phyloP scores from a whole-genome alignment of 2,797 vertebrate genomes.

The Okamejei kenojei region DNA sequence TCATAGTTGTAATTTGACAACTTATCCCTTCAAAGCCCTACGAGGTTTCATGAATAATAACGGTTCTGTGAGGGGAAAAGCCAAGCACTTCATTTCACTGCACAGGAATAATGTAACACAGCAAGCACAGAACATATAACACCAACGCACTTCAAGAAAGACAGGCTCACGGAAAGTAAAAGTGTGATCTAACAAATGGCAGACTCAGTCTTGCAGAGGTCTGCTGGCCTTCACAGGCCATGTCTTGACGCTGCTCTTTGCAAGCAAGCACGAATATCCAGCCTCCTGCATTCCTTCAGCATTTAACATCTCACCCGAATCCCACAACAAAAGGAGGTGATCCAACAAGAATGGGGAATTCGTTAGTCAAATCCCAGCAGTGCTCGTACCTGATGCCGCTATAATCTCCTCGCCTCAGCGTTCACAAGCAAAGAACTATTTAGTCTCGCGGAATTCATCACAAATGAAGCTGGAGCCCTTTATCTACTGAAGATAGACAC shows the following conservation, averaged over 20 bases:
- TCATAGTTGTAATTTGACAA: not conserved
- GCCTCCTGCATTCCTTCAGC: conserved; percentile 58
- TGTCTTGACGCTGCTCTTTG: conserved; percentile 46
- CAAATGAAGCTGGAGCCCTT: conserved; percentile 26
- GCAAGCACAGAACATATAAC: not conserved
- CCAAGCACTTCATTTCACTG: not conserved
- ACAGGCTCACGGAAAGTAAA: conserved; percentile 39
- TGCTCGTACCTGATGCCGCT: conserved; percentile 49
- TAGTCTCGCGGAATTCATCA: conserved; percentile 31
- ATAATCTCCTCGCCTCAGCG: conserved; percentile 42
- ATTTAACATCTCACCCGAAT: conserved; percentile 53
- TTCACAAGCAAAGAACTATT: conserved; percentile 45
- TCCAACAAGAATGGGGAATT: conserved; percentile 54
- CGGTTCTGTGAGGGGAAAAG: not conserved
- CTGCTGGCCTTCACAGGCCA: conserved; percentile 44
- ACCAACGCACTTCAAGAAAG: not conserved
- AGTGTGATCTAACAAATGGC: conserved; percentile 47
- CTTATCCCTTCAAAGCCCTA: not conserved
- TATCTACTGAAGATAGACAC: conserved; percentile 36
- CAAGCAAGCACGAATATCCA: conserved; percentile 46
- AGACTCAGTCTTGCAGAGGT: conserved; percentile 43
- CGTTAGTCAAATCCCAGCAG: conserved; percentile 54
- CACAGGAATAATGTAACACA: not conserved
- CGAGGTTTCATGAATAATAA: not conserved
- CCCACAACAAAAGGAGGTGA: conserved; percentile 55